A percentile compares a stretch with the other conserved stretches of the same genome.
These are phyloP conservation scores for Actinia tenebrosa DNA, from an alignment of 64 coral and sea anemone species.

Conservation along the genomic window DNA sequence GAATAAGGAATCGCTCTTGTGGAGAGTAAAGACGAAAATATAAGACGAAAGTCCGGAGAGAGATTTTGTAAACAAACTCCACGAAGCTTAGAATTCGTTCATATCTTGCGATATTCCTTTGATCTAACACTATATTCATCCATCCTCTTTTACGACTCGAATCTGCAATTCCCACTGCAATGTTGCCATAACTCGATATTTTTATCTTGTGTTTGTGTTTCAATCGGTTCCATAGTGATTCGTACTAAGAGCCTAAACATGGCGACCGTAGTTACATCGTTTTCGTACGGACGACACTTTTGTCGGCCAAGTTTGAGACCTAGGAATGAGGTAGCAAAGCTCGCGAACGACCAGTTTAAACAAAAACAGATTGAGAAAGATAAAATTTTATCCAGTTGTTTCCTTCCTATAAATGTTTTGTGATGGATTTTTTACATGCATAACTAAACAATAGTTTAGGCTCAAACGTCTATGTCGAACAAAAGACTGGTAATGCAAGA, in stretches of 20 bases:
- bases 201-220: neutral
- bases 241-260: neutral
- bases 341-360: conserved; percentile 3
- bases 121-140: neutral
- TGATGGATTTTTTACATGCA: conserved; percentile 56
- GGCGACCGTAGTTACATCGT: neutral
- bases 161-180: neutral
- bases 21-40: neutral
- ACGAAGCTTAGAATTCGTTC: neutral
- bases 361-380: conserved; percentile 14
- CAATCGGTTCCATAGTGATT: neutral
- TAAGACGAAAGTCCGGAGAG: neutral
- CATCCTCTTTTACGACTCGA: neutral
- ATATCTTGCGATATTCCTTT: neutral
- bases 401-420: conserved; percentile 53
- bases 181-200: conserved; percentile 5
- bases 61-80: conserved; percentile 2
- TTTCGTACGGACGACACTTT: too few species aligned
- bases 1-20: neutral
- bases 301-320: neutral
- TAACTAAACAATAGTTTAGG: conserved; percentile 37
- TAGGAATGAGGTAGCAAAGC: neutral
- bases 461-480: conserved; percentile 39
- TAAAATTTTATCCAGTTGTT: conserved; percentile 45
- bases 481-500: conserved; percentile 36